Evolutionary conservation across 1,140 invertebrate genomes (phyloP), one percentile per base, ranked within the genome.

Genomic region (Pseudomyrmex sp.): DNA sequence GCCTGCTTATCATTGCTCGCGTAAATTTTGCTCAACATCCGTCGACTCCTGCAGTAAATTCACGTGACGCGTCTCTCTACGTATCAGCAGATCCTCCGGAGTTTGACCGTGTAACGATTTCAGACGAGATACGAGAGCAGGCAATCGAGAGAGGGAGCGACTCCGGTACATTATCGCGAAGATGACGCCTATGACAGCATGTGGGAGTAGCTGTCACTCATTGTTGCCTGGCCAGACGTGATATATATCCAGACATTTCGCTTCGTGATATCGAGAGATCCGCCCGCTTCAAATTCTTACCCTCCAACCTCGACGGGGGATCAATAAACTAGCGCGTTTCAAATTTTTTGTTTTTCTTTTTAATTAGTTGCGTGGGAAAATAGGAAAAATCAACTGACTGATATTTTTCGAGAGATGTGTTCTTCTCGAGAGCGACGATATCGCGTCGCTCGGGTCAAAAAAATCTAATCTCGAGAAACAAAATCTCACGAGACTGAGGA

Each of bases 131-230:
- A 89, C 85, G 85, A 89, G 88, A 84, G 85, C 76, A 84, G 83
- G 76, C 75, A 80, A 90, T 80, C 72, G 86, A 85, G 86, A 82
- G 89, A 87, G 69, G 79, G 84, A 73, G 83, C 74, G 85, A 70
- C 84, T 84, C 35, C 79, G 75, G 82, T 84, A 88, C 82, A 89
- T 88, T 86, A 92, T 86, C 87, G 87, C 86, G 82, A 90, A 91
- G 87, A 91, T 91, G 90, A 92, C 85, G 88, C 90, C 88, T 90
- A 88, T 94, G 93, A 94, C 93, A 94, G 90, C 91, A 90, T 91
- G 93, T 94, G 93, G 93, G 93, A 94, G 93, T 92, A 89, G 85
- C 92, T 94, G 93, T 94, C 94, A 94, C 85, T 94, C 94, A 94
- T 92, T 93, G 91, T 93, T 94, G 92, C 82, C 68, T 76, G 84